These are phyloP conservation scores for Uria lomvia DNA, from an alignment of 2,113 vertebrate species.

Conservation along the genomic window DNA sequence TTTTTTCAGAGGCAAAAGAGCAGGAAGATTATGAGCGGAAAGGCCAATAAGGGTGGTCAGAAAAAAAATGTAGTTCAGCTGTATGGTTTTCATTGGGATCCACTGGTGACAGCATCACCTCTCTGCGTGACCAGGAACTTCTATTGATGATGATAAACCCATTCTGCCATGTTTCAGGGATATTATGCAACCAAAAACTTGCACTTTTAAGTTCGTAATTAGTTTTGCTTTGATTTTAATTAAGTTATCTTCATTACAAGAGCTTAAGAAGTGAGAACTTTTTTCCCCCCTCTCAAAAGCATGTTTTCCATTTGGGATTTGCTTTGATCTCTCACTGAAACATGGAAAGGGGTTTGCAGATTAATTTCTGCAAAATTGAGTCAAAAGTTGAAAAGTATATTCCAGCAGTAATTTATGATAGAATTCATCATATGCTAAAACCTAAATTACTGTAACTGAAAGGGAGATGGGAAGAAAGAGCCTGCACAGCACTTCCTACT, in stretches of 20 bases:
- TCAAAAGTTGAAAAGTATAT: neutral
- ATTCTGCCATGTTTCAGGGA: neutral
- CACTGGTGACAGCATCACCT: neutral
- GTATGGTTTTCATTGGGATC: neutral
- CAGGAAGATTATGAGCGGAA: neutral
- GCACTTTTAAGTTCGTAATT: slow-evolving; percentile 36
- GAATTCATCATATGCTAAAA: slow-evolving; percentile 7
- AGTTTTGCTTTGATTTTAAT: slow-evolving; percentile 60
- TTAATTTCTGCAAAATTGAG: slow-evolving; percentile 38
- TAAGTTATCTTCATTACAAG: slow-evolving; percentile 41
- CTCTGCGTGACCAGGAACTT: neutral
- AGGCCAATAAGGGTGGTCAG: neutral
- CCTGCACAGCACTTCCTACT: neutral
- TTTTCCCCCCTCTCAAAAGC: neutral
- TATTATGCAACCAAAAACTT: neutral
- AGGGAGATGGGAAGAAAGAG: neutral
- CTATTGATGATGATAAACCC: neutral
- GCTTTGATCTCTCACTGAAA: slow-evolving; percentile 55
- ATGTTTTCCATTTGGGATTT: slow-evolving; percentile 53
- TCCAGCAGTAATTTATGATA: neutral
- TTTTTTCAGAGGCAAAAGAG: neutral
- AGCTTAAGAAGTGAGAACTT: neutral
- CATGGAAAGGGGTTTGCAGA: neutral
- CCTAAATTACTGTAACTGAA: slow-evolving; percentile 37
- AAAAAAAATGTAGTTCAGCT: neutral